phyloP scores from a whole-genome alignment of 2,797 vertebrate genomes.

The Dipus sagitta region DNA sequence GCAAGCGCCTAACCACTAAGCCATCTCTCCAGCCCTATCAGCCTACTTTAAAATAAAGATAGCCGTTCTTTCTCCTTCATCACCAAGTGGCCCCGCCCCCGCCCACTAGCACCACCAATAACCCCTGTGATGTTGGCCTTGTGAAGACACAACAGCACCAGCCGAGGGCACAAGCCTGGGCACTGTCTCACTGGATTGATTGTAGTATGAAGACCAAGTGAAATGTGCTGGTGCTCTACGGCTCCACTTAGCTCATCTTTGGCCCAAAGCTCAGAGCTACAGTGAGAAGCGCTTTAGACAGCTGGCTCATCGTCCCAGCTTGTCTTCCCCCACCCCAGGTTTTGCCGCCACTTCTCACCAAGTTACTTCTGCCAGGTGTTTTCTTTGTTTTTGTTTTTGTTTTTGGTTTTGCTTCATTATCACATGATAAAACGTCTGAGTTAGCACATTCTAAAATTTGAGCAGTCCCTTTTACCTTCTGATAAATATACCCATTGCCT shows the following conservation, averaged over 20 bases:
- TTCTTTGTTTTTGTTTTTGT: too few species aligned
- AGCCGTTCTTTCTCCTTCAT: background rate
- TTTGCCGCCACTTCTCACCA: background rate
- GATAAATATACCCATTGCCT: background rate
- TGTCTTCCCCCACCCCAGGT: background rate
- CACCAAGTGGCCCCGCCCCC: background rate
- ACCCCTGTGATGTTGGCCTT: background rate
- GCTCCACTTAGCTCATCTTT: background rate
- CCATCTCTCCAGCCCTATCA: too few species aligned
- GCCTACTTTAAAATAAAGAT: conserved; percentile 32
- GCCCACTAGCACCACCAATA: background rate
- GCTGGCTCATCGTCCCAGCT: background rate
- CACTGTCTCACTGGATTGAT: background rate
- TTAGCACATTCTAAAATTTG: background rate
- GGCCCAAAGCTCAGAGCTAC: background rate
- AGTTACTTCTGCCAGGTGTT: background rate
- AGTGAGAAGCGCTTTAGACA: background rate
- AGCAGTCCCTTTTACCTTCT: background rate
- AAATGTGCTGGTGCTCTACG: background rate
- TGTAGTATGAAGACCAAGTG: background rate
- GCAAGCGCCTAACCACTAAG: too few species aligned
- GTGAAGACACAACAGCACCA: too few species aligned
- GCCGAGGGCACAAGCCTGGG: background rate
- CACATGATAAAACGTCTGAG: background rate
- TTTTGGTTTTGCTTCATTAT: background rate